Evolutionary conservation across 2,888 invertebrate genomes (phyloP).

Genomic region (Cybosia mesomella): DNA sequence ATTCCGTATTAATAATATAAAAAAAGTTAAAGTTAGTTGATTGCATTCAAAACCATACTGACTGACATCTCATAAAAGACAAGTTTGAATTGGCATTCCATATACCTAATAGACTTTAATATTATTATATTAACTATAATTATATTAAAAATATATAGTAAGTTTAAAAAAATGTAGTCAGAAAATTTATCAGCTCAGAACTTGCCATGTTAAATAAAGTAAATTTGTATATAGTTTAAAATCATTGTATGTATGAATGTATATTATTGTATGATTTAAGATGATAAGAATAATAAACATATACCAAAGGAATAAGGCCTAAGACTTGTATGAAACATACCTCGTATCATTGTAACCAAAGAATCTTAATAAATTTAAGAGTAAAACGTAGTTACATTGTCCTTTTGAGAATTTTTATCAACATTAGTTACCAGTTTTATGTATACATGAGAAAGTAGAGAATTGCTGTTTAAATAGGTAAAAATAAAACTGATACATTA

Average conservation of each 20-base stretch:
- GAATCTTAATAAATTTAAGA: constrained; percentile 52
- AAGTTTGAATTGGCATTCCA: background rate
- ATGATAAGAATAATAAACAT: background rate
- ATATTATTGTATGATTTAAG: background rate
- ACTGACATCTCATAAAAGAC: background rate
- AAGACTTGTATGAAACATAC: constrained; percentile 41
- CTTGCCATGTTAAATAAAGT: background rate
- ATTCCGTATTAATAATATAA: background rate
- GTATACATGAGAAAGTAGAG: background rate
- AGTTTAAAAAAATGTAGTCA: background rate
- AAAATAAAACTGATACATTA: no score
- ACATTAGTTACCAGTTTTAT: constrained; percentile 36
- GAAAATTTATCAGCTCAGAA: background rate
- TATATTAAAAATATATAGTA: no score
- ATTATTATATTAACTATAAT: background rate
- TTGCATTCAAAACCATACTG: background rate
- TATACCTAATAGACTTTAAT: background rate
- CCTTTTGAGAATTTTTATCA: constrained; percentile 24
- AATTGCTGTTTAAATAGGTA: no score
- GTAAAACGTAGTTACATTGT: constrained; percentile 28
- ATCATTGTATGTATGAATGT: no score
- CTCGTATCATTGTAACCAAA: constrained; percentile 48
- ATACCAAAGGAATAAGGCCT: constrained; percentile 29
- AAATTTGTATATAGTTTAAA: no score
- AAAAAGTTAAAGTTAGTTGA: background rate